Evolutionary conservation across 2,113 vertebrate genomes (phyloP).

Genomic region (Chaetodon trifascialis): DNA sequence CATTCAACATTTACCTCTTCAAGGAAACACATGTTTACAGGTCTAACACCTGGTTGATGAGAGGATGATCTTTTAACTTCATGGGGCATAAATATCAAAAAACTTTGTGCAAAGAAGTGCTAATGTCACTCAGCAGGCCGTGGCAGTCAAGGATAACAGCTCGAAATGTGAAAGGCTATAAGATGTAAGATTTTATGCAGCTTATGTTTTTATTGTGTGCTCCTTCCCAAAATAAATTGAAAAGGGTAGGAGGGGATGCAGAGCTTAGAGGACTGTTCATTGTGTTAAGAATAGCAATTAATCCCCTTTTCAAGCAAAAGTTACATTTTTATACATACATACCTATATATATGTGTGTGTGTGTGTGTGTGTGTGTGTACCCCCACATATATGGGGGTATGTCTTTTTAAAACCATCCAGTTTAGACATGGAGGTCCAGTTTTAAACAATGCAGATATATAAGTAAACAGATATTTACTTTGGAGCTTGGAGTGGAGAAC

Average conservation of each 20-base stretch:
- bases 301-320: not conserved
- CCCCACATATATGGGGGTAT: too few species aligned
- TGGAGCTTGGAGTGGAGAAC: too few species aligned
- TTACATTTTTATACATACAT: too few species aligned
- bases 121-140: not conserved
- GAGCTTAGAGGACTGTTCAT: not conserved
- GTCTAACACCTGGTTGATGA: not conserved
- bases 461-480: too few species aligned
- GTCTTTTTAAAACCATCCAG: too few species aligned
- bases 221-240: slow-evolving; percentile 1
- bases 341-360: too few species aligned
- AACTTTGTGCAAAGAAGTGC: not conserved
- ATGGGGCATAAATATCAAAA: not conserved
- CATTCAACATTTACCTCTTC: not conserved
- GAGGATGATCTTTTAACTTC: not conserved
- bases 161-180: not conserved
- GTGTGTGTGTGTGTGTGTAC: too few species aligned
- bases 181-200: not conserved
- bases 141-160: not conserved
- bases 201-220: not conserved
- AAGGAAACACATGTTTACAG: not conserved
- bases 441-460: too few species aligned
- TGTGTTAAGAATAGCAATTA: not conserved
- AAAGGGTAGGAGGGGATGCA: not conserved
- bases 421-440: too few species aligned